A percentile compares a stretch with the other conserved stretches of the same genome.
Evolutionary conservation across 2,888 invertebrate species (phyloP).

Genomic region (Teleogryllus oceanicus): DNA sequence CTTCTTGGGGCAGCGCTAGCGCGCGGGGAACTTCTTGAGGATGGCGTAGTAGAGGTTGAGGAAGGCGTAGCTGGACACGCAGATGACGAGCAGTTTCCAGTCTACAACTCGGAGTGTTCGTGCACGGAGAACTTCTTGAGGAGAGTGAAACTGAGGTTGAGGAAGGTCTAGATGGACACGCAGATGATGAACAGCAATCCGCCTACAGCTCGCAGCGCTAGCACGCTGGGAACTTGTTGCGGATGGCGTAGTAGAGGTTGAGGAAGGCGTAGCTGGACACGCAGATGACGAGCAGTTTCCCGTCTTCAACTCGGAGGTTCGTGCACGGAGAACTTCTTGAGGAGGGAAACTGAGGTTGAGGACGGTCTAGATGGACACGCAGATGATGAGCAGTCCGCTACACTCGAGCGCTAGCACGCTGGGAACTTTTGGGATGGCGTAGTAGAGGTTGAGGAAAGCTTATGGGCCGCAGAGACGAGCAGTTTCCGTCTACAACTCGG

Average conservation of each 20-base stretch:
- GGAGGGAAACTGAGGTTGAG: conserved; percentile 73
- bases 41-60: conserved; percentile 78
- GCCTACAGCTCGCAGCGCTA: conserved; percentile 72
- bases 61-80: conserved; percentile 52
- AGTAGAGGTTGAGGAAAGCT: conserved; percentile 51
- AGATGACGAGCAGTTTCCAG: too few relatives aligned
- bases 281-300: conserved; percentile 70
- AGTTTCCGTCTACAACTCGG: conserved; percentile 55
- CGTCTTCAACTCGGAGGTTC: conserved; percentile 75
- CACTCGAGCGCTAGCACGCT: too few relatives aligned
- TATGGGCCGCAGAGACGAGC: conserved; percentile 72
- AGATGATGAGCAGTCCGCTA: conserved; percentile 58
- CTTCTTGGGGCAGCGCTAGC: conserved; percentile 74
- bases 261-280: conserved; percentile 84
- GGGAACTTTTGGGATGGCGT: too few relatives aligned
- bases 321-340: conserved; percentile 74
- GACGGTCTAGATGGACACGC: conserved; percentile 81
- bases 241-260: conserved; percentile 72
- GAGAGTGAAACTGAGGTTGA: conserved; percentile 77
- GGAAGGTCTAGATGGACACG: conserved; percentile 81
- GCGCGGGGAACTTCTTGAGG: conserved; percentile 74
- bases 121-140: conserved; percentile 74
- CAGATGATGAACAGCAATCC: conserved; percentile 70
- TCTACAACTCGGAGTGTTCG: conserved; percentile 72
- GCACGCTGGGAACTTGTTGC: conserved; percentile 73